Base-by-base conservation (phyloP, 2,797 vertebrate species). In the Oryzias dopingdopingensis region DNA sequence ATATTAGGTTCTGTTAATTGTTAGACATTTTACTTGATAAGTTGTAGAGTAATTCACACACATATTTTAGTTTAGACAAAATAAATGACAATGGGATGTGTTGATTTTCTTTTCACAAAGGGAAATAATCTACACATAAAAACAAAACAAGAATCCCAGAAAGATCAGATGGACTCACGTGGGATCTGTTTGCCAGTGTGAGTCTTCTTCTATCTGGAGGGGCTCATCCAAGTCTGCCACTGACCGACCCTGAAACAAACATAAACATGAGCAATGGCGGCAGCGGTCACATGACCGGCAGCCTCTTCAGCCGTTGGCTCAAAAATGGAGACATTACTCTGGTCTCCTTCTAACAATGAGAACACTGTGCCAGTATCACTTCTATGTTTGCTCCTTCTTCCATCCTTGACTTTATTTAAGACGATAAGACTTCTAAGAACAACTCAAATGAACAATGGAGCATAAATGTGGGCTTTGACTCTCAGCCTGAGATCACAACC, bases 141-240 rank as follows among this genome's bases (percentile, higher is more conserved):
- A 4, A 4, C 7, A 22, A 13, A 23, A 16, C 8, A 2, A 24
- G 24, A n/a, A 24, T 15, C 14, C 13, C 7, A 47, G 14, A 23
- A 20, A 23, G 14, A 5, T 1, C 3, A 14, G 12, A 53, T 14
- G 6, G 51, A 92, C 94, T 88, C 74, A 96, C 95, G 82, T 84
- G 67, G 89, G 91, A 14, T 92, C 90, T 0, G 89, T 58, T 14
- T 80, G 82, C 95, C 96, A 97, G 77, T 90, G 91, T 0, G 83
- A 16, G 42, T 97, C 95, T 86, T 98, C 95, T 76, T 97, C 95
- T 92, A 97, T 98, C 86, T 95, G 92, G 64, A 98, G 68, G 0
- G 94, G 91, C 65, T 98, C 96, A 72, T 96, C 93, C 61, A 94
- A 95, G 70, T 93, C 92, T 18, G 87, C 89, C 53, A 89, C 72